Evolutionary conservation across 2,113 vertebrate genomes (phyloP).

Genomic region (Heterochromis multidens): DNA sequence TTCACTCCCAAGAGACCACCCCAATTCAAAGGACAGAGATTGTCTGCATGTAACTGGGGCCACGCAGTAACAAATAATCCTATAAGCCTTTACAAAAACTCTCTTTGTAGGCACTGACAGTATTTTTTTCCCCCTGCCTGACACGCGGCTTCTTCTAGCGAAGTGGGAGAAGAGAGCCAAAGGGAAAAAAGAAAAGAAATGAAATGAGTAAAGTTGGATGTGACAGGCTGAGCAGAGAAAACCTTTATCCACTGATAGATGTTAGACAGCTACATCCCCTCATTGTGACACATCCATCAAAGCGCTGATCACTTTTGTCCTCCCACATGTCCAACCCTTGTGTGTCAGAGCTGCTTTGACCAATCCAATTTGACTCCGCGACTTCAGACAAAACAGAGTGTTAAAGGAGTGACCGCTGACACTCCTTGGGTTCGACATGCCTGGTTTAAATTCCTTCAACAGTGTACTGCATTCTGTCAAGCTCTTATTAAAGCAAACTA

Average conservation of each 20-base stretch:
- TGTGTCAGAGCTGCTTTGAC: slow-evolving; percentile 29
- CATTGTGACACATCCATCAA: slow-evolving; percentile 60
- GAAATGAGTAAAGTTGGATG: slow-evolving; percentile 45
- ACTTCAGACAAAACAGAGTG: slow-evolving; percentile 8
- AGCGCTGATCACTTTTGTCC: slow-evolving; percentile 44
- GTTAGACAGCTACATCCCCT: slow-evolving; percentile 51
- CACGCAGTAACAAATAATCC: slow-evolving; percentile 41
- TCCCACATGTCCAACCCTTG: slow-evolving; percentile 19
- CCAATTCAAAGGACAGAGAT: slow-evolving; percentile 45
- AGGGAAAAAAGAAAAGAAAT: slow-evolving; percentile 16
- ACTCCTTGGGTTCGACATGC: slow-evolving; percentile 34
- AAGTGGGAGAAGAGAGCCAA: neutral
- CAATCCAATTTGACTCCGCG: slow-evolving; percentile 21
- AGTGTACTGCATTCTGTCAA: slow-evolving; percentile 47
- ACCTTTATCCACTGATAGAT: slow-evolving; percentile 46
- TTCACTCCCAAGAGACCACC: slow-evolving; percentile 61
- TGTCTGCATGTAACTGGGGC: slow-evolving; percentile 24
- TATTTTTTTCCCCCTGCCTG: neutral
- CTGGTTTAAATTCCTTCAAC: slow-evolving; percentile 24
- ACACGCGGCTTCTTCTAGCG: slow-evolving; percentile 3
- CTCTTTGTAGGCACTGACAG: slow-evolving; percentile 16
- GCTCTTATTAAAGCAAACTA: slow-evolving; percentile 62
- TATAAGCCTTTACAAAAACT: slow-evolving; percentile 36
- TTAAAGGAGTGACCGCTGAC: slow-evolving; percentile 29
- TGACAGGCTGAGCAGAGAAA: slow-evolving; percentile 39